Evolutionary conservation across 2,113 vertebrate genomes (phyloP).

Genomic region (Bubo scandiacus): DNA sequence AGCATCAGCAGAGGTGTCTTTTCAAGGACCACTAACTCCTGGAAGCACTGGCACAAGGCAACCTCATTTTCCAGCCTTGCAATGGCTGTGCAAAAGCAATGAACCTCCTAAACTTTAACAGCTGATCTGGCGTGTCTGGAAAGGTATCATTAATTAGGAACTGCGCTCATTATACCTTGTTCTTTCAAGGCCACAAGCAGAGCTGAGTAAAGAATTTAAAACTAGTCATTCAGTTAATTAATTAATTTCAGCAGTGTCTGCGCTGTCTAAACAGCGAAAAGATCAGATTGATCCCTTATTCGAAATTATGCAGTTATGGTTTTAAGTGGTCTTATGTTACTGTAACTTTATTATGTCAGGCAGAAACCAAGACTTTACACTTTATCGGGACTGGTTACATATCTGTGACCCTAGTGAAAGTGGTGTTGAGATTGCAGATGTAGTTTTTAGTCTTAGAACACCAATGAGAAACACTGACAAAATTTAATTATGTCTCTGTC

Average conservation of each 20-base stretch:
- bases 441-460: neutral
- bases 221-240: neutral
- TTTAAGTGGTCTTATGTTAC: neutral
- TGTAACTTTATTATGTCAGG: neutral
- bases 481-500: neutral
- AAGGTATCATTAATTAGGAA: neutral
- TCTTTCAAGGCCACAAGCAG: neutral
- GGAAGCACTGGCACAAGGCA: neutral
- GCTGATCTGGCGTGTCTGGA: neutral
- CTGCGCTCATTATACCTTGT: neutral
- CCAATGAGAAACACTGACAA: neutral
- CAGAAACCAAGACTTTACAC: neutral
- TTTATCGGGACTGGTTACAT: neutral
- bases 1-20: neutral
- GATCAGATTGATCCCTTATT: neutral
- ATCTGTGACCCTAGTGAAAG: neutral
- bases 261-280: neutral
- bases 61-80: neutral
- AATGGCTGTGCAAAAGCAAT: accelerated
- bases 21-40: neutral
- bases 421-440: neutral
- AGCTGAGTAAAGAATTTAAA: neutral
- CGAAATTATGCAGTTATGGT: neutral
- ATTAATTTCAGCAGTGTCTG: neutral
- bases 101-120: neutral